Evolutionary conservation across 2,888 invertebrate genomes (phyloP).

Genomic region (Himalopsyche tibetana): DNA sequence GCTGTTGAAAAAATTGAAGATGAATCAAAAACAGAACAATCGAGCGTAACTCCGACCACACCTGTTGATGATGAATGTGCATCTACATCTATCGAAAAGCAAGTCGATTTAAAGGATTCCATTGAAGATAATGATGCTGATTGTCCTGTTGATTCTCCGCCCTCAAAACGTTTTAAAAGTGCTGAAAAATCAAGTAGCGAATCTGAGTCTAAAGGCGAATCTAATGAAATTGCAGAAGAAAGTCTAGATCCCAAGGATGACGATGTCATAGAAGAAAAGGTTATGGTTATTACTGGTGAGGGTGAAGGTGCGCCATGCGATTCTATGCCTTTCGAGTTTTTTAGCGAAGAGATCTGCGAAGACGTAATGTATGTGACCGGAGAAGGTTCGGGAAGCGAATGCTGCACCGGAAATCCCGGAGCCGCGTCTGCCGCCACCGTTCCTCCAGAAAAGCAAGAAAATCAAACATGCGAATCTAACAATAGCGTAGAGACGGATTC

Average conservation of each 20-base stretch:
- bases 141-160: background rate
- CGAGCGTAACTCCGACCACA: background rate
- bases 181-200: constrained; percentile 68
- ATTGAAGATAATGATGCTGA: constrained; percentile 33
- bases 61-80: background rate
- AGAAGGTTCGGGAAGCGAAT: constrained; percentile 84
- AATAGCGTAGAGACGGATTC: constrained; percentile 47
- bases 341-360: constrained; percentile 86
- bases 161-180: constrained; percentile 68
- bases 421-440: constrained; percentile 67
- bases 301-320: constrained; percentile 83
- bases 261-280: constrained; percentile 85
- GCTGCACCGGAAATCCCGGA: constrained; percentile 83
- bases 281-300: constrained; percentile 83
- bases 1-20: constrained; percentile 17
- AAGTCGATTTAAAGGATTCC: constrained; percentile 14
- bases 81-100: background rate
- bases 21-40: constrained; percentile 9
- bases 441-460: constrained; percentile 50
- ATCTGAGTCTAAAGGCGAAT: constrained; percentile 68
- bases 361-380: constrained; percentile 83
- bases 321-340: constrained; percentile 70
- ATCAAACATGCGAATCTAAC: constrained; percentile 67
- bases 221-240: constrained; percentile 68
- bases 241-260: constrained; percentile 66